phyloP scores from a whole-genome alignment of 2,888 invertebrate species.

The Drosophila percnosoma region DNA sequence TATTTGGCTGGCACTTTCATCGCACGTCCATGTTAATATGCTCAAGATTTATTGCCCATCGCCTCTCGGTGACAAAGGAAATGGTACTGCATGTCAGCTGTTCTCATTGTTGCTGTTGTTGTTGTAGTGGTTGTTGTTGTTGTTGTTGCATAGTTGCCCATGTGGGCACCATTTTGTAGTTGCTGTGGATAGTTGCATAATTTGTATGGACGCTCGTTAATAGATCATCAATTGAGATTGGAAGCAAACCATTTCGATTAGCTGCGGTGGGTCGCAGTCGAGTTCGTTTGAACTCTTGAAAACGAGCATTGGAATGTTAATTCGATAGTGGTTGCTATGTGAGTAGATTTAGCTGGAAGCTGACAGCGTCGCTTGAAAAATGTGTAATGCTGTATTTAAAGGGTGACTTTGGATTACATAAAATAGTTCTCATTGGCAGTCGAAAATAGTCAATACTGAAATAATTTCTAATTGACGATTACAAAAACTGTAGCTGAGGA shows the following conservation, averaged over 20 bases:
- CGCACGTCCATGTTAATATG: constrained; percentile 81
- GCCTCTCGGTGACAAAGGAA: constrained; percentile 69
- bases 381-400: not conserved
- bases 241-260: constrained; percentile 45
- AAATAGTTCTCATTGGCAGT: not conserved
- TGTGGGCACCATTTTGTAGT: constrained; percentile 73
- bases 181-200: constrained; percentile 68
- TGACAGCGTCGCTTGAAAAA: too few relatives aligned
- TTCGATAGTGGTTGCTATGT: constrained; percentile 16
- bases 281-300: constrained; percentile 43
- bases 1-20: constrained; percentile 78
- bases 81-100: constrained; percentile 71
- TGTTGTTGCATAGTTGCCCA: constrained; percentile 17
- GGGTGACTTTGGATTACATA: not conserved
- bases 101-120: constrained; percentile 30
- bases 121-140: constrained; percentile 10
- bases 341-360: not conserved
- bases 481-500: not conserved
- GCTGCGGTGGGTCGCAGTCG: constrained; percentile 55
- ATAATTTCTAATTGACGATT: not conserved
- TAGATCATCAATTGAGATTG: constrained; percentile 76
- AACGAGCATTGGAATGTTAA: constrained; percentile 44
- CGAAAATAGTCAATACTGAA: not conserved
- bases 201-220: constrained; percentile 73
- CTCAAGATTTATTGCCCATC: constrained; percentile 68